Percentiles rank a stretch among this genome's conserved stretches.
Evolutionary conservation across 2,888 invertebrate species (phyloP).

Genomic region (Eremobia ochroleuca): DNA sequence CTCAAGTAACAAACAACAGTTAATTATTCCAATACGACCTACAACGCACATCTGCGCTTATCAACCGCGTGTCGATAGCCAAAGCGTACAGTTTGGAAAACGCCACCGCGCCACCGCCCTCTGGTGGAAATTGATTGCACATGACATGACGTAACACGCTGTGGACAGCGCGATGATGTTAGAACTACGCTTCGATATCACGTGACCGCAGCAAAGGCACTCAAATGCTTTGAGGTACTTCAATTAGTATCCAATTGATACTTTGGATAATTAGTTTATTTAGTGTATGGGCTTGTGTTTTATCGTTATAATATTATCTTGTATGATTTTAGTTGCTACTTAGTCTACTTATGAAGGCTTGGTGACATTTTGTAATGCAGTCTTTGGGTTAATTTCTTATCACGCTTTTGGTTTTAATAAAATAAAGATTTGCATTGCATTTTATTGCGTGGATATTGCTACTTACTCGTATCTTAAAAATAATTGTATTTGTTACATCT

Average conservation of each 20-base stretch:
- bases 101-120: conserved; percentile 35
- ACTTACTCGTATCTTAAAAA: too few species aligned
- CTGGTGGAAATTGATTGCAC: conserved; percentile 69
- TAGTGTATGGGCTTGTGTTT: not conserved
- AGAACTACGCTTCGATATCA: conserved; percentile 57
- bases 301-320: not conserved
- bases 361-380: not conserved
- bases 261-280: conserved; percentile 51
- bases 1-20: conserved; percentile 25
- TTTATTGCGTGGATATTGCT: not conserved
- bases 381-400: not conserved
- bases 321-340: not conserved
- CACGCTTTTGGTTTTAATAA: not conserved
- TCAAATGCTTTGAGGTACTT: conserved; percentile 55
- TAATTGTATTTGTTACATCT: not conserved
- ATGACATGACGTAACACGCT: conserved; percentile 61
- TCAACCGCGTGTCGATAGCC: conserved; percentile 43
- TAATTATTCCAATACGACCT: conserved; percentile 36
- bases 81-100: conserved; percentile 67
- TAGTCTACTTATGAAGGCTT: not conserved
- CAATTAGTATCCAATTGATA: conserved; percentile 71
- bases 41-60: conserved; percentile 40
- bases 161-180: conserved; percentile 53
- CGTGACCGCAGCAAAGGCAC: conserved; percentile 72
- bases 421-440: not conserved